Conservation (phyloP, 2,888 invertebrate genomes). For the Apotomis turbidana region DNA sequence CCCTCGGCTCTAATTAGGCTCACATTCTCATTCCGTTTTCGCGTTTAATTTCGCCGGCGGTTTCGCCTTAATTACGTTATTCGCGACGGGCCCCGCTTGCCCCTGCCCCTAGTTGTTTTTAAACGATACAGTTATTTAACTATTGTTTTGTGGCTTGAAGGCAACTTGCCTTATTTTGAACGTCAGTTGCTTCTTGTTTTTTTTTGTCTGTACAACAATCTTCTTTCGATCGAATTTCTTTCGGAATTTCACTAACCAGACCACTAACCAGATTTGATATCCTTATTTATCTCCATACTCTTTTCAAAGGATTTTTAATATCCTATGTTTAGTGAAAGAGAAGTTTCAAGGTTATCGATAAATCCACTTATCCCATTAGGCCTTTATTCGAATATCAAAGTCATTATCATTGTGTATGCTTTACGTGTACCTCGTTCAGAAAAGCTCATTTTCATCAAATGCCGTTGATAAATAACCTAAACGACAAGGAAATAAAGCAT, state of each 20-base stretch:
- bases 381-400: neutral
- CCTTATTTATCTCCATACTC: no score
- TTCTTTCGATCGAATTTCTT: neutral
- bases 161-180: neutral
- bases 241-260: no score
- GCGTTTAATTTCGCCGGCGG: constrained; percentile 84
- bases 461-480: constrained; percentile 61
- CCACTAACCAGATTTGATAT: no score
- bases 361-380: no score
- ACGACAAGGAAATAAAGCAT: constrained; percentile 67
- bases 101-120: constrained; percentile 48
- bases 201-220: neutral
- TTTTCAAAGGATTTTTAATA: no score
- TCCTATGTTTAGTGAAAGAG: no score
- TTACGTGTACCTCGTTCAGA: neutral
- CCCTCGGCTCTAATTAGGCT: constrained; percentile 83
- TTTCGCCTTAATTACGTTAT: constrained; percentile 85
- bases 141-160: constrained; percentile 19
- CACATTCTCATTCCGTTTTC: constrained; percentile 85
- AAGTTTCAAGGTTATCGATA: no score
- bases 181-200: neutral
- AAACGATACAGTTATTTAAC: constrained; percentile 38
- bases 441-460: constrained; percentile 51
- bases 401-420: neutral
- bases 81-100: constrained; percentile 65